Base-by-base conservation (phyloP, 2,113 vertebrate genomes). In the Parus major region DNA sequence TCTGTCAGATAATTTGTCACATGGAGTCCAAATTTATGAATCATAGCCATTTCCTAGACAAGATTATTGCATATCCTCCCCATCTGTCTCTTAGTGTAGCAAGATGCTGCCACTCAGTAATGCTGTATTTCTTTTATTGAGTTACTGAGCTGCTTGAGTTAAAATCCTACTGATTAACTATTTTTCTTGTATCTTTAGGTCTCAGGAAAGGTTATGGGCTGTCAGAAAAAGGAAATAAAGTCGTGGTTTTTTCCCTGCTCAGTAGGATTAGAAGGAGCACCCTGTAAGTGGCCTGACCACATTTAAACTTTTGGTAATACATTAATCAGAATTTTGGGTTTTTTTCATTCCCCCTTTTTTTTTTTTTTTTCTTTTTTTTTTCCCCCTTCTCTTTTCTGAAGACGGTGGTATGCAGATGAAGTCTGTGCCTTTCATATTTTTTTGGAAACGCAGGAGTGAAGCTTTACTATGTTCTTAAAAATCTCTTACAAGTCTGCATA, bases 21-120 rank as follows among this genome's bases (percentile, higher is more conserved):
- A 77, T 94, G 81, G 71, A 92, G 90, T 83, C 92, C 95, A 95
- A 96, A 96, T 96, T 95, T 95, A 94, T 96, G 96, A 97, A 91
- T 96, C 93, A 97, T 65, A 88, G 64, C 82, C 2, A 0, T 95
- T 96, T 94, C 68, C 92, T 93, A 95, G 95, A 96, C 85, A 88
- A 93, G 93, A 95, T 86, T 91, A 94, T 96, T 96, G 93, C 71
- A 84, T 95, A 88, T 90, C 94, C 72, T 93, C 57, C 70, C 95
- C 90, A 95, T 96, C 95, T 94, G 88, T 95, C 90, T 96, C 90
- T 90, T 61, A 56, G 35, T 50, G 65, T 60, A 93, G 76, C 0
- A 0, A 88, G 90, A 96, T 90, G 72, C 71, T 96, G 91, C 82
- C 56, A 64, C 75, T 94, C 82, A 90, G 87, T 90, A 86, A 42